phyloP scores from a whole-genome alignment of 1,140 invertebrate species.

The Ceratoteleas bidentatus region DNA sequence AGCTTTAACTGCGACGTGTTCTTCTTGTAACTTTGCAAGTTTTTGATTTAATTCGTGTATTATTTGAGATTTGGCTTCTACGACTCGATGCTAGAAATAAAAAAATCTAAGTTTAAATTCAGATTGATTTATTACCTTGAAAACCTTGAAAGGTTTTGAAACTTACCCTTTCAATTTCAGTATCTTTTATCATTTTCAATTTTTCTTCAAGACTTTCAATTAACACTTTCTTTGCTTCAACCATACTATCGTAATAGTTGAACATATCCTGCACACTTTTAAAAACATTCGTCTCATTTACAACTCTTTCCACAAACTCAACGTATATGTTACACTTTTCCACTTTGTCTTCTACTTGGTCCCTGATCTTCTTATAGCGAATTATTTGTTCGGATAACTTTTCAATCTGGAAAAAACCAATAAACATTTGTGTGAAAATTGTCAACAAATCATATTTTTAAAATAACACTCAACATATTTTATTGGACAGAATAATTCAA shows the following conservation, averaged over 20 bases:
- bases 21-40: conserved; percentile 71
- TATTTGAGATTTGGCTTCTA: conserved; percentile 70
- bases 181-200: conserved; percentile 69
- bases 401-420: conserved; percentile 62
- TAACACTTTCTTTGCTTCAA: conserved; percentile 71
- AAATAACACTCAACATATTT: too few species aligned
- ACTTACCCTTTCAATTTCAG: conserved; percentile 37
- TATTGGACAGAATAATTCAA: too few species aligned
- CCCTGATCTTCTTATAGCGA: conserved; percentile 78
- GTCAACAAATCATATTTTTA: neutral
- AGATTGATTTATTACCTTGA: neutral
- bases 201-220: conserved; percentile 71
- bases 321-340: conserved; percentile 82
- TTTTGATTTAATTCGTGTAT: conserved; percentile 76
- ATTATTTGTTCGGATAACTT: conserved; percentile 73
- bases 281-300: conserved; percentile 81
- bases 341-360: conserved; percentile 82
- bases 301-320: conserved; percentile 82
- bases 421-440: neutral
- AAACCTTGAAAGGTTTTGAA: neutral
- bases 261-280: conserved; percentile 82
- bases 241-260: conserved; percentile 83
- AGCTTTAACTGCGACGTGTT: conserved; percentile 69
- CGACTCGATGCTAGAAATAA: conserved; percentile 69
- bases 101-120: neutral